These are phyloP conservation scores for Coleophora deauratella DNA, from an alignment of 2,888 invertebrate species.

Conservation along the genomic window DNA sequence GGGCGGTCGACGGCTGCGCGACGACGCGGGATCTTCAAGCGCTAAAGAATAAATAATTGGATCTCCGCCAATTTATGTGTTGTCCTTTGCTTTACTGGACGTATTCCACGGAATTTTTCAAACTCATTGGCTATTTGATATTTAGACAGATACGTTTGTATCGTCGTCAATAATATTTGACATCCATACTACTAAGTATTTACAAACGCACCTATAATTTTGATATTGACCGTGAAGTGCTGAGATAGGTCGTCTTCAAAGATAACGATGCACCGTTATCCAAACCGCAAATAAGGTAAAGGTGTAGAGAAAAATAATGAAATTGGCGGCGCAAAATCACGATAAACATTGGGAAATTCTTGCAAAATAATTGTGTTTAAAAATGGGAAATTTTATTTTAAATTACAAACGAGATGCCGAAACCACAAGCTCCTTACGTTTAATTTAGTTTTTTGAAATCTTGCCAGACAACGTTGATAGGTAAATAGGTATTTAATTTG, in stretches of 20 bases:
- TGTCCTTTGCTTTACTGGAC: no score
- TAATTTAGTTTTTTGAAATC: slow-evolving; percentile 15
- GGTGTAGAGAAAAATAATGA: slow-evolving; percentile 11
- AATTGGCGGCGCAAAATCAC: slow-evolving; percentile 23
- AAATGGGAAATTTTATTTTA: slow-evolving; percentile 4
- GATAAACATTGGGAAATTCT: slow-evolving; percentile 20
- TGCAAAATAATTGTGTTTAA: slow-evolving; percentile 18
- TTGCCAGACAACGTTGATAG: slow-evolving; percentile 15
- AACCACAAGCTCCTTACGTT: slow-evolving; percentile 19
- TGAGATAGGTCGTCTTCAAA: no score
- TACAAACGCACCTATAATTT: neutral
- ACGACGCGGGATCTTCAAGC: no score
- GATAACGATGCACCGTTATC: no score
- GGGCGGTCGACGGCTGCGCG: no score
- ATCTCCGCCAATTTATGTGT: slow-evolving; percentile 45
- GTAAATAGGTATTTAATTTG: no score
- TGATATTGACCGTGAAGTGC: no score
- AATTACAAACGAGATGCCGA: slow-evolving; percentile 17
- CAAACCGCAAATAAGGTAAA: slow-evolving; percentile 23
- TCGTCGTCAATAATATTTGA: neutral
- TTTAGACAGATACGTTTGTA: no score
- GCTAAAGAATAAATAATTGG: slow-evolving; percentile 28
- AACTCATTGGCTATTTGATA: no score
- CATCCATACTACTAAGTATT: neutral
- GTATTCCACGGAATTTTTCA: no score